These are phyloP conservation scores for Leucophenga montana DNA, from an alignment of 2,888 invertebrate genomes.

Conservation along the genomic window DNA sequence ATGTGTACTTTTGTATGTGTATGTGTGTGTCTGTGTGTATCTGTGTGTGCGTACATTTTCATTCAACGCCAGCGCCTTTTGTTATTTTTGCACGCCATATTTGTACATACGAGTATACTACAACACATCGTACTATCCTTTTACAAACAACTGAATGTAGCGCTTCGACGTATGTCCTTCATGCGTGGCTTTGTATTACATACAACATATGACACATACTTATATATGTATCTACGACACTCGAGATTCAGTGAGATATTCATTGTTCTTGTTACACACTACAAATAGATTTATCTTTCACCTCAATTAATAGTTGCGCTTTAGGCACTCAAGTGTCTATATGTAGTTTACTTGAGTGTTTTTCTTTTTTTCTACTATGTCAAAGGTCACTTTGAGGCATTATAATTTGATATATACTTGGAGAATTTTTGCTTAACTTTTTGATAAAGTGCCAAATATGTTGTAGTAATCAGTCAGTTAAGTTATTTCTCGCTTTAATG, in stretches of 20 bases:
- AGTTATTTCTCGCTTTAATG: too few relatives aligned
- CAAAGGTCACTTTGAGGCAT: too few relatives aligned
- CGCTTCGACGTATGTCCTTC: constrained; percentile 15
- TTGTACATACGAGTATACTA: constrained; percentile 13
- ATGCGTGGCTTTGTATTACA: constrained; percentile 21
- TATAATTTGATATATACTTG: too few relatives aligned
- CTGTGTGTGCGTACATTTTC: neutral
- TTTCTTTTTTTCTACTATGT: too few relatives aligned
- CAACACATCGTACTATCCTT: constrained; percentile 45
- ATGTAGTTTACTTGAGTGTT: too few relatives aligned
- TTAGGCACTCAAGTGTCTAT: constrained; percentile 20
- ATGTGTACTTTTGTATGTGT: neutral
- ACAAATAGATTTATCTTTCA: constrained; percentile 26
- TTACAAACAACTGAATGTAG: constrained; percentile 11
- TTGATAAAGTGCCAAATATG: too few relatives aligned
- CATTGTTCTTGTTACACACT: constrained; percentile 13
- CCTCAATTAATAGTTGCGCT: constrained; percentile 55
- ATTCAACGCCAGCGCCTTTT: neutral
- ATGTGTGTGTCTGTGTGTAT: constrained; percentile 26
- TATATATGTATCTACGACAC: neutral
- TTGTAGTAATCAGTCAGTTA: too few relatives aligned
- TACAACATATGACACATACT: neutral
- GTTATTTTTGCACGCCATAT: constrained; percentile 18
- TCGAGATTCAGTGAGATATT: constrained; percentile 1
- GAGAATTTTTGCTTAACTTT: too few relatives aligned